phyloP scores from a whole-genome alignment of 2,888 invertebrate species.

The Cybosia mesomella region DNA sequence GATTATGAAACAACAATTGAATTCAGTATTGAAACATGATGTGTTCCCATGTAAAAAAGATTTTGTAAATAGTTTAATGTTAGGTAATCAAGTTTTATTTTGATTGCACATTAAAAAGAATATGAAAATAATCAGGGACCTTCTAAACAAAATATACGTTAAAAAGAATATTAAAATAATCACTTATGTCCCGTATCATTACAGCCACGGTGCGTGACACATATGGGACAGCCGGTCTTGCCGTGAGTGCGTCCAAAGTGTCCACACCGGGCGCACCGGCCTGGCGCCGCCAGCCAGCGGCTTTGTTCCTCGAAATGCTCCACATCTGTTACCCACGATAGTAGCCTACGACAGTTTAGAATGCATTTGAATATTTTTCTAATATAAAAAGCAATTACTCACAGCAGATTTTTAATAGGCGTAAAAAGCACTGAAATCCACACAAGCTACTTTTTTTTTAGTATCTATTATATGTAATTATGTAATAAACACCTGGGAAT shows the following conservation, averaged over 20 bases:
- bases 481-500: constrained; percentile 85
- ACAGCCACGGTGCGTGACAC: constrained; percentile 89
- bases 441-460: not conserved
- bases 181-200: constrained; percentile 88
- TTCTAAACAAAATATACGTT: not conserved
- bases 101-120: not conserved
- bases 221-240: constrained; percentile 89
- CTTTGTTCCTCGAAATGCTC: constrained; percentile 85
- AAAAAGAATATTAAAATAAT: not conserved
- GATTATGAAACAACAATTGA: too few relatives aligned
- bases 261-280: constrained; percentile 90
- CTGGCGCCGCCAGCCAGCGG: constrained; percentile 85
- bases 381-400: not conserved
- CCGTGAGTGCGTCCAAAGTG: constrained; percentile 90
- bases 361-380: not conserved
- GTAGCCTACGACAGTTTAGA: constrained; percentile 73
- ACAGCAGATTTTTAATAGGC: not conserved
- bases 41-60: too few relatives aligned
- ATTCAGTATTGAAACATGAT: too few relatives aligned
- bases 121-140: not conserved
- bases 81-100: too few relatives aligned
- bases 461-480: not conserved
- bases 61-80: too few relatives aligned
- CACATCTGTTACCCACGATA: constrained; percentile 88
- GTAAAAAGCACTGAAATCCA: not conserved